These are phyloP conservation scores for Julus scandinavius DNA, from an alignment of 2,888 invertebrate genomes.

Conservation along the genomic window DNA sequence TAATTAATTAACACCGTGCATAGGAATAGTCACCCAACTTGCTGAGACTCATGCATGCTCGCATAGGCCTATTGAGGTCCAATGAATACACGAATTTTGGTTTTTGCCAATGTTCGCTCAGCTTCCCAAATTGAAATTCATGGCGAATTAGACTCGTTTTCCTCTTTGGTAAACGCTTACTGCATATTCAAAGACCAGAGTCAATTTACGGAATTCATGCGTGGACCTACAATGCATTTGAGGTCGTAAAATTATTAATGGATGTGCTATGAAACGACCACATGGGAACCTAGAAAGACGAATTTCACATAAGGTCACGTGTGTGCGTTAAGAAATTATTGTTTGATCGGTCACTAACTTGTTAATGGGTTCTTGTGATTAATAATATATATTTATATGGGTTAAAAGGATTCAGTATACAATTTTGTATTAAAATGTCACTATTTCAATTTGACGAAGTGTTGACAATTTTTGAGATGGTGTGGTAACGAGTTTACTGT, in stretches of 20 bases:
- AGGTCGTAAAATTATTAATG: background rate
- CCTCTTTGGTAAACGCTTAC: background rate
- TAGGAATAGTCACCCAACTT: background rate
- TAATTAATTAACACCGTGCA: slow-evolving; percentile 13
- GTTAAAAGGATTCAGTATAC: too few species aligned
- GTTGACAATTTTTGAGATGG: too few species aligned
- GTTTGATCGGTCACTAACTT: background rate
- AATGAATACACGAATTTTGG: slow-evolving; percentile 3
- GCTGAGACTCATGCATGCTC: background rate
- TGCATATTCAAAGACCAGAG: background rate
- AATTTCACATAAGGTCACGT: slow-evolving; percentile 11
- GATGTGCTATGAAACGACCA: background rate
- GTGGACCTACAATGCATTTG: slow-evolving; percentile 7
- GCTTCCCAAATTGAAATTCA: background rate
- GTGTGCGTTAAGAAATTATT: background rate
- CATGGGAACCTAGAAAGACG: slow-evolving; percentile 12
- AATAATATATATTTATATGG: too few species aligned
- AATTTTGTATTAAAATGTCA: too few species aligned
- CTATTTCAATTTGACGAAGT: too few species aligned
- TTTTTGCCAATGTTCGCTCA: background rate
- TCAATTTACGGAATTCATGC: background rate
- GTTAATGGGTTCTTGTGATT: background rate
- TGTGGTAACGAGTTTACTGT: too few species aligned
- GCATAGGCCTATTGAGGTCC: background rate
- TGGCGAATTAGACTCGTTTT: slow-evolving; percentile 29